Conservation (phyloP, 2,888 invertebrate species). For the Kryphioiulus occultus region DNA sequence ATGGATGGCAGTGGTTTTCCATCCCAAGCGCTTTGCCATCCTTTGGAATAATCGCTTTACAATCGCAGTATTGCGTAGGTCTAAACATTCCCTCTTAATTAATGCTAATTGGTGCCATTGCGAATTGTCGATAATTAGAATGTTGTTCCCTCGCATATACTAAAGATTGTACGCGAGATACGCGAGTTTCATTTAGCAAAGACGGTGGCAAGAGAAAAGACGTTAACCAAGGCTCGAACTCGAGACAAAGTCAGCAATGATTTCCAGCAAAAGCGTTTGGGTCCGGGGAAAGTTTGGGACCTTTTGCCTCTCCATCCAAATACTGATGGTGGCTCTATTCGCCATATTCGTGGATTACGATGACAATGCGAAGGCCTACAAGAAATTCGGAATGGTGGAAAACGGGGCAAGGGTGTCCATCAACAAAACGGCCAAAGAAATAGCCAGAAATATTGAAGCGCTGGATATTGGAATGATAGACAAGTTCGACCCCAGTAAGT, state of each 20-base stretch:
- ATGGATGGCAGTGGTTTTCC: not conserved
- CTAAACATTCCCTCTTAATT: not conserved
- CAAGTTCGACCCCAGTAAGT: constrained; percentile 45
- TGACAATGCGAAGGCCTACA: constrained; percentile 63
- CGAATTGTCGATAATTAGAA: not conserved
- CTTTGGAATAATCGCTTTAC: not conserved
- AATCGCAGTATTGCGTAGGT: not conserved
- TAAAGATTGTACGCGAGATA: not conserved
- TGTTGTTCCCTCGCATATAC: not conserved
- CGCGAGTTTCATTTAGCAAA: not conserved
- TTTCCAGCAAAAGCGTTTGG: not conserved
- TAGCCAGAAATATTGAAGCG: not conserved
- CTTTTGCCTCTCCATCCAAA: constrained; percentile 60
- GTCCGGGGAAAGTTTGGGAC: constrained; percentile 40
- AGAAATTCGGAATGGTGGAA: constrained; percentile 61
- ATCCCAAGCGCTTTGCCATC: not conserved
- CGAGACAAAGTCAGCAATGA: not conserved
- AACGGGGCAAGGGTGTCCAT: constrained; percentile 53
- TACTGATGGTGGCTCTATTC: constrained; percentile 63
- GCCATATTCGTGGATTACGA: constrained; percentile 64
- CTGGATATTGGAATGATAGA: constrained; percentile 48
- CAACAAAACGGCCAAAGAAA: constrained; percentile 33
- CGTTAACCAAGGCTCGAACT: not conserved
- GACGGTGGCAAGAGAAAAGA: not conserved
- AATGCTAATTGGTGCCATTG: not conserved